Evolutionary conservation across 2,888 invertebrate genomes (phyloP).

Genomic region (Xestobium rufovillosum): DNA sequence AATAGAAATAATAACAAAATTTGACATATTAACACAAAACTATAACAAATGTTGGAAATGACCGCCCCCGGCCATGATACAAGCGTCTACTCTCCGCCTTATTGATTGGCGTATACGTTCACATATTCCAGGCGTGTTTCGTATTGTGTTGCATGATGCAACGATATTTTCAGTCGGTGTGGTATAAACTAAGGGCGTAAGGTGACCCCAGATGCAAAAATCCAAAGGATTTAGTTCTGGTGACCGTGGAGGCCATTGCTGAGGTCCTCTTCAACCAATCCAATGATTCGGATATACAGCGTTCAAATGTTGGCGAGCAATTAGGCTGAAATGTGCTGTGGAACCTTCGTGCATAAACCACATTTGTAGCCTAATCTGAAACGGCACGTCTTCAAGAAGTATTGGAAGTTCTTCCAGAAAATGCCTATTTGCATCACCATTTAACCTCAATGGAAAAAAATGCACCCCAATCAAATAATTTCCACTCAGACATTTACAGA

Average conservation of each 20-base stretch:
- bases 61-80: conserved; percentile 16
- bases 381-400: conserved; percentile 3
- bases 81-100: conserved; percentile 13
- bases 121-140: conserved; percentile 9
- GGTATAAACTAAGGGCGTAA: conserved; percentile 4
- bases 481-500: conserved; percentile 10
- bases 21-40: no score
- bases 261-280: conserved; percentile 9
- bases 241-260: conserved; percentile 7
- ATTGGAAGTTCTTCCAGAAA: conserved; percentile 5
- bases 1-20: no score
- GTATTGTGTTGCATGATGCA: conserved; percentile 10
- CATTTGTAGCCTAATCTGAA: conserved; percentile 4
- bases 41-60: no score
- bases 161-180: conserved; percentile 4
- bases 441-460: conserved; percentile 10
- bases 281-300: conserved; percentile 8
- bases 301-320: conserved; percentile 8
- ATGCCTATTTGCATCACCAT: conserved; percentile 5
- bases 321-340: conserved; percentile 4
- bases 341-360: conserved; percentile 9
- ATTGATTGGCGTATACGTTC: conserved; percentile 11
- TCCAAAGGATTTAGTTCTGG: conserved; percentile 6
- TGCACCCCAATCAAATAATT: conserved; percentile 8
- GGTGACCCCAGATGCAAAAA: conserved; percentile 5